Evolutionary conservation across 2,888 invertebrate species (phyloP).

Genomic region (Abrostola triplasia): DNA sequence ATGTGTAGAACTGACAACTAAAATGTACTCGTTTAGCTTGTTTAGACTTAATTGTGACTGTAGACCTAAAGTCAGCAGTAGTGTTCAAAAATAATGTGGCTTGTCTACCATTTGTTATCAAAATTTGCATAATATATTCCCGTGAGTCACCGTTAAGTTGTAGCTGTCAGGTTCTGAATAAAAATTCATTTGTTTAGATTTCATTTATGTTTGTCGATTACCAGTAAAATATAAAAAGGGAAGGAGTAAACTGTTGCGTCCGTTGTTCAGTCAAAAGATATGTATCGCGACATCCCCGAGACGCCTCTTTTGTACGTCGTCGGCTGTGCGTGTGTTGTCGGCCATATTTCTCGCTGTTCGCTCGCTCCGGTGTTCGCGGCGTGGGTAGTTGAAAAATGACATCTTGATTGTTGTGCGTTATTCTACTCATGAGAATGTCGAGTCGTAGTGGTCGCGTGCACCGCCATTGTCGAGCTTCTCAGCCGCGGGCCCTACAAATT

Average conservation of each 20-base stretch:
- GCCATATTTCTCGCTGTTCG: slow-evolving; percentile 84
- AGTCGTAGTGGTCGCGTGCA: slow-evolving; percentile 81
- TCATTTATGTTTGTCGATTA: slow-evolving; percentile 68
- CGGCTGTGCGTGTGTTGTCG: slow-evolving; percentile 82
- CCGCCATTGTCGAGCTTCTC: slow-evolving; percentile 76
- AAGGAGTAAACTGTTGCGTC: slow-evolving; percentile 74
- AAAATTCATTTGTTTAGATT: slow-evolving; percentile 60
- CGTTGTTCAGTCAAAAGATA: slow-evolving; percentile 81
- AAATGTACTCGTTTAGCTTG: slow-evolving; percentile 48
- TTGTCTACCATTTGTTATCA: slow-evolving; percentile 30
- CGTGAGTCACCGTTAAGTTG: slow-evolving; percentile 46
- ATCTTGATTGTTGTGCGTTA: slow-evolving; percentile 88
- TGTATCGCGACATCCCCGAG: slow-evolving; percentile 81
- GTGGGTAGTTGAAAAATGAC: slow-evolving; percentile 89
- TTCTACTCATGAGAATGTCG: slow-evolving; percentile 87
- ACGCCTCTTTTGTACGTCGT: slow-evolving; percentile 81
- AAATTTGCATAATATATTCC: slow-evolving; percentile 42
- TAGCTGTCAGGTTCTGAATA: slow-evolving; percentile 58
- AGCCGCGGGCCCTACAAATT: slow-evolving; percentile 83
- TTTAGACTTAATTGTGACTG: slow-evolving; percentile 38
- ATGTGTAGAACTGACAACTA: slow-evolving; percentile 54
- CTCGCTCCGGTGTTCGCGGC: slow-evolving; percentile 75
- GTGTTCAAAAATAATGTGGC: slow-evolving; percentile 25
- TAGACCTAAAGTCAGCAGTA: slow-evolving; percentile 19
- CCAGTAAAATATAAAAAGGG: slow-evolving; percentile 72